phyloP scores from a whole-genome alignment of 2,797 vertebrate species.

The Nyctalus aviator region DNA sequence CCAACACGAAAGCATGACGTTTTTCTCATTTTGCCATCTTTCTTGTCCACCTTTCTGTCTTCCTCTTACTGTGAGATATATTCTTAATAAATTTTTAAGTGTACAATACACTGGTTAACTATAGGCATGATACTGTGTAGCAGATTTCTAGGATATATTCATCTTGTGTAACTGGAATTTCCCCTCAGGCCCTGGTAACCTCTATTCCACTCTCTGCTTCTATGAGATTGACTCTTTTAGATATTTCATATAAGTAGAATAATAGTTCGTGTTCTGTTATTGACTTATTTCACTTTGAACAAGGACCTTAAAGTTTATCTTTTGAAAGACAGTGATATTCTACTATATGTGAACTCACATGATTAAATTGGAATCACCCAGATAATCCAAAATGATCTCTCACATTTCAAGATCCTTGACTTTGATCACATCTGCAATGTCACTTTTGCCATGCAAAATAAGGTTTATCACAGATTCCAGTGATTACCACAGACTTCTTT shows the following conservation, averaged over 20 bases:
- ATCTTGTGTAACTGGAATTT: background rate
- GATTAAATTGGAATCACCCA: background rate
- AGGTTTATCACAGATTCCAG: background rate
- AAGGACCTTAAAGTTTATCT: background rate
- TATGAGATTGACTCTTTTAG: background rate
- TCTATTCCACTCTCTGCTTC: background rate
- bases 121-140: background rate
- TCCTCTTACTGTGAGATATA: background rate
- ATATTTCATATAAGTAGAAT: background rate
- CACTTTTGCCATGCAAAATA: background rate
- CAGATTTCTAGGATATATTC: background rate
- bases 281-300: background rate
- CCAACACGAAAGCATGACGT: background rate
- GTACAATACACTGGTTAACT: background rate
- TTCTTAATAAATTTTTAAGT: background rate
- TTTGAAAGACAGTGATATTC: background rate
- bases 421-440: background rate
- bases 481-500: background rate
- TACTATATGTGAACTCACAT: background rate
- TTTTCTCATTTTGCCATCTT: background rate
- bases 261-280: background rate
- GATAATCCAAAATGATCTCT: background rate
- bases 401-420: background rate
- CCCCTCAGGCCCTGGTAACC: background rate
- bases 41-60: background rate